A percentile compares a stretch with the other conserved stretches of the same genome.
Conservation (phyloP, 2,113 vertebrate species). For the Percopsis transmontana region DNA sequence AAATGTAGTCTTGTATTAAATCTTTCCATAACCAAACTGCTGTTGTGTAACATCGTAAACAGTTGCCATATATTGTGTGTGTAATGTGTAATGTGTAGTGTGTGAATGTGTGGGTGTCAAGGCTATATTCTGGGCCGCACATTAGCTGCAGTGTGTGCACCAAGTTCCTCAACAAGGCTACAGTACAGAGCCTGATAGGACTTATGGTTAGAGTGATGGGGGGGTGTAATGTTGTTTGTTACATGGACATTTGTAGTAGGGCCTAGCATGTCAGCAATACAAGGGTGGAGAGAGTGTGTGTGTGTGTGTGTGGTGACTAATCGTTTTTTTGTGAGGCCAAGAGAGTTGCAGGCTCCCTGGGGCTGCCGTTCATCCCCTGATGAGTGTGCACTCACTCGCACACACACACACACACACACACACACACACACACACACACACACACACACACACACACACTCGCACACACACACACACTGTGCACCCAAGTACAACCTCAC, state of each 20-base stretch:
- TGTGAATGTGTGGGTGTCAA: slow-evolving; percentile 19
- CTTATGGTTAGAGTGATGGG: too few relatives aligned
- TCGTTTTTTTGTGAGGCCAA: slow-evolving; percentile 42
- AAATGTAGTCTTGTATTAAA: background rate
- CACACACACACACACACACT: slow-evolving; percentile 8
- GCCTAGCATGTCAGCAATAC: background rate
- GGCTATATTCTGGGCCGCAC: slow-evolving; percentile 12
- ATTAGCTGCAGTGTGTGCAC: slow-evolving; percentile 4
- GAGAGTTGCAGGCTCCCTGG: slow-evolving; percentile 27
- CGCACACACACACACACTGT: background rate
- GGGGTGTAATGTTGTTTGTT: too few relatives aligned
- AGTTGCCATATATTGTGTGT: too few relatives aligned
- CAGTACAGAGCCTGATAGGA: background rate
- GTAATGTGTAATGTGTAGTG: background rate
- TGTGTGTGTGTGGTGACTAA: slow-evolving; percentile 33
- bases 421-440: background rate
- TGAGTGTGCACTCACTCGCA: background rate
- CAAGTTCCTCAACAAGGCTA: slow-evolving; percentile 23
- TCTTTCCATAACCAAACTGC: background rate
- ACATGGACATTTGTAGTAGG: too few relatives aligned
- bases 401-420: slow-evolving; percentile 10
- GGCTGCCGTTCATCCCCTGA: slow-evolving; percentile 36
- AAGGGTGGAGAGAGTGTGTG: background rate
- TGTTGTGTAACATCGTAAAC: background rate
- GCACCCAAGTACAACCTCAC: slow-evolving; percentile 10